Percentiles rank a stretch among this genome's conserved stretches.
phyloP scores from a whole-genome alignment of 2,888 invertebrate genomes.

The Clitarchus hookeri region DNA sequence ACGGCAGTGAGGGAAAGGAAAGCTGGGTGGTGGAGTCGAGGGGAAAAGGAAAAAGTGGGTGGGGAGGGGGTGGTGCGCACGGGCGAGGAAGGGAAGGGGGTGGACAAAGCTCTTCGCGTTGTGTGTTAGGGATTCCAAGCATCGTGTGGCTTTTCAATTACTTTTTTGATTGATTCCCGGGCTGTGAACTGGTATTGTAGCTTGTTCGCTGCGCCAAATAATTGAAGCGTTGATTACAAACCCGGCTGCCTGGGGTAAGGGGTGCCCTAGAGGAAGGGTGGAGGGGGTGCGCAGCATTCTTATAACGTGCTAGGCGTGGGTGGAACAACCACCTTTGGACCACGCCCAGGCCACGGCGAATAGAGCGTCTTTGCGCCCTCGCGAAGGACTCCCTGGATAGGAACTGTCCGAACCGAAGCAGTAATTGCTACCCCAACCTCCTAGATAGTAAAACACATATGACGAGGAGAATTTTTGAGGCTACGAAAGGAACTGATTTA shows the following conservation, averaged over 20 bases:
- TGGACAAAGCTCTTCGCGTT: slow-evolving; percentile 21
- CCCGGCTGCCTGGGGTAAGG: background rate
- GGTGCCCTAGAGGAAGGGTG: background rate
- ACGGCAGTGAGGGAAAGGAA: background rate
- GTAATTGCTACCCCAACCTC: too few relatives aligned
- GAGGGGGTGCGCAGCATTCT: slow-evolving; percentile 17
- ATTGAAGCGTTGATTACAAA: slow-evolving; percentile 42
- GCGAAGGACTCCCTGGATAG: too few relatives aligned
- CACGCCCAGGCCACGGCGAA: background rate
- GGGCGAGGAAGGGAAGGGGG: background rate
- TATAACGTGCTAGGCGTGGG: background rate
- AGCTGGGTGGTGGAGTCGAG: background rate
- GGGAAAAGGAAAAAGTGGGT: background rate
- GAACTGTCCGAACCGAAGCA: too few relatives aligned
- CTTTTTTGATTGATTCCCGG: slow-evolving; percentile 36
- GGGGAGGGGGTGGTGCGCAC: background rate
- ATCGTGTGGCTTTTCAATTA: slow-evolving; percentile 36
- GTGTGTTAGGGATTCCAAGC: slow-evolving; percentile 33
- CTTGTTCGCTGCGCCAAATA: slow-evolving; percentile 37
- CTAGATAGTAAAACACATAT: too few relatives aligned
- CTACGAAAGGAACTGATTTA: too few relatives aligned
- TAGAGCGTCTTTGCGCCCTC: too few relatives aligned
- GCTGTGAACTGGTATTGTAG: slow-evolving; percentile 27
- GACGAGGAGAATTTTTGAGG: too few relatives aligned
- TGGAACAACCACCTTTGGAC: background rate